phyloP scores from a whole-genome alignment of 2,888 invertebrate genomes.

The Phoenoteleia sp. region DNA sequence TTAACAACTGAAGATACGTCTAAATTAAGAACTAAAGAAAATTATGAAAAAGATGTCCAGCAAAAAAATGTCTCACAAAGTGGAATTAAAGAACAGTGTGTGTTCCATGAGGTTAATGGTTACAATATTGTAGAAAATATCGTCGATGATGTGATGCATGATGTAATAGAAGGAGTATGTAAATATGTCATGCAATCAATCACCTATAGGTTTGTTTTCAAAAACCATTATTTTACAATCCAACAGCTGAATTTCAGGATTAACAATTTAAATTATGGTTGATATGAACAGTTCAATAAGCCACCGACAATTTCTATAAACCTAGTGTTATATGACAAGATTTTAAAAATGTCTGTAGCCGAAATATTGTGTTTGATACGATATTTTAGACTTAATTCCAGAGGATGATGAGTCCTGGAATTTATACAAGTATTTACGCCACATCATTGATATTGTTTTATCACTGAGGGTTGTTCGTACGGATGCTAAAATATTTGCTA shows the following conservation, averaged over 20 bases:
- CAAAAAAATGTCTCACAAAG: not conserved
- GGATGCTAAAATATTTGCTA: not conserved
- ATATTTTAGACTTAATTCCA: not conserved
- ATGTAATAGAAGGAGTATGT: constrained; percentile 10
- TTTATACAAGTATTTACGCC: not conserved
- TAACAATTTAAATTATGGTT: not conserved
- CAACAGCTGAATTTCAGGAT: not conserved
- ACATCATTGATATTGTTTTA: constrained; percentile 11
- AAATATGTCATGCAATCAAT: constrained; percentile 23
- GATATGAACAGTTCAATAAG: constrained; percentile 5
- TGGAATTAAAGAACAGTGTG: constrained; percentile 18
- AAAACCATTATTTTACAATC: constrained; percentile 2
- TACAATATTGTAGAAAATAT: constrained; percentile 12
- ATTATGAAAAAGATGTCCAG: not conserved
- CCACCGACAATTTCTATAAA: constrained; percentile 2
- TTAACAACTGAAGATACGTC: constrained; percentile 2
- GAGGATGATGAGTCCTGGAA: not conserved
- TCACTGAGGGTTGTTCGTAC: not conserved
- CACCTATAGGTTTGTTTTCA: constrained; percentile 2
- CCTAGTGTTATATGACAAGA: not conserved
- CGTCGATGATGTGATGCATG: constrained; percentile 15
- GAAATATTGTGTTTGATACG: not conserved
- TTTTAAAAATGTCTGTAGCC: not conserved
- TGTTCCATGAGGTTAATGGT: constrained; percentile 3
- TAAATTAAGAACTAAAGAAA: not conserved